Base-by-base conservation (phyloP, 92 coral and sea anemone species). In the Porites lobata region DNA sequence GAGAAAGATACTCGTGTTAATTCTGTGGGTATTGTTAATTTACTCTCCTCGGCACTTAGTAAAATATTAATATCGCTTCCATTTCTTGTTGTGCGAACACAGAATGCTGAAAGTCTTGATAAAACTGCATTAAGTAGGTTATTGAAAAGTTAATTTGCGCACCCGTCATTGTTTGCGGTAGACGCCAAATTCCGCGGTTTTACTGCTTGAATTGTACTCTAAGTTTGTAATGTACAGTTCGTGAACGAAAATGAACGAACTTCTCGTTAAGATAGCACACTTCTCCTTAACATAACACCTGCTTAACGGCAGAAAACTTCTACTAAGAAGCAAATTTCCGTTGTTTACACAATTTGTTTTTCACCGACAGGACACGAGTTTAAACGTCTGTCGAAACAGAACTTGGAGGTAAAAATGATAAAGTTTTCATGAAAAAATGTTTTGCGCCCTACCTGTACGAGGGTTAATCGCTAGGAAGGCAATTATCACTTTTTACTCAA, bases 91-190 rank as follows among this genome's bases (percentile, higher is more conserved):
- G 51, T 79, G 51, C 18, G 15, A 50, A 72, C 65, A 83, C 89
- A 82, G 79, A 50, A 78, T 73, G 88, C 66, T 89, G 94, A 92
- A 92, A 88, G 32, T 77, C 86, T 72, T 81, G 81, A 86, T 91
- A 82, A 91, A 91, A 77, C 56, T 88, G 66, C 69, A 88, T 92
- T 92, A 92, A 84, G 43, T 65, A 52, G 77, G 17, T 58, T 66
- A 73, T 88, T 77, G 78, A 77, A 64, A 61, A 47, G 18, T 67
- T 58, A 82, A 81, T 71, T 58, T 83, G 70, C 29, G 20, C 67
- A n/a, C 78, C 87, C 57, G 29, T 71, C 78, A 63, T 86, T 87
- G 86, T 77, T 85, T 53, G 65, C 58, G 58, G 75, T 51, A 68
- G 14, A 29, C 43, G 74, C 77, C 54, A 53, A 85, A 84, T 62